Evolutionary conservation across 2,113 vertebrate genomes (phyloP).

Genomic region (Serinus canaria): DNA sequence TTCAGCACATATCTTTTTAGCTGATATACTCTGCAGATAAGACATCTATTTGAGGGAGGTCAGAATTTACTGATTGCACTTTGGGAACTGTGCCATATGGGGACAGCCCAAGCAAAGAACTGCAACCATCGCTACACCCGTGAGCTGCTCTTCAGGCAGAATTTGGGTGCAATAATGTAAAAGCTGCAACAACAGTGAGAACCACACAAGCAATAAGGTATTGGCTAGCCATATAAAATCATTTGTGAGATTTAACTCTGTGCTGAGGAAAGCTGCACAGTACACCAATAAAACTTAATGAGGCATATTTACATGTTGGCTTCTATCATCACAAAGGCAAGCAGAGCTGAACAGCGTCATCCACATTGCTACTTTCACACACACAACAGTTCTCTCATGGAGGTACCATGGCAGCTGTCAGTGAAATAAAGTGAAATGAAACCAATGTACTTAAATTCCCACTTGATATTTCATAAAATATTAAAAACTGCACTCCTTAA

Average conservation of each 20-base stretch:
- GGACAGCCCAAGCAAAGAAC: not conserved
- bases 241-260: not conserved
- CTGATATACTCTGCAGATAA: not conserved
- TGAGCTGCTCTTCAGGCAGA: not conserved
- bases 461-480: not conserved
- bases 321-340: not conserved
- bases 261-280: not conserved
- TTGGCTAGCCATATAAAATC: not conserved
- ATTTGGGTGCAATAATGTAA: not conserved
- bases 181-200: not conserved
- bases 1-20: not conserved
- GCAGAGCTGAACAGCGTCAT: not conserved
- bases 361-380: not conserved
- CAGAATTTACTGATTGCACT: not conserved
- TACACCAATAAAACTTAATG: not conserved
- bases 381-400: not conserved
- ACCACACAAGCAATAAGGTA: not conserved
- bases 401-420: not conserved
- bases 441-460: not conserved
- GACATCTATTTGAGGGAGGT: not conserved
- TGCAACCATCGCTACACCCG: fast-evolving
- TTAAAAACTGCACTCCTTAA: not conserved
- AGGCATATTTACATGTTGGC: not conserved
- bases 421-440: not conserved
- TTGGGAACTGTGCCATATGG: not conserved